Conservation (phyloP, 2,888 invertebrate genomes). For the Drosophila percnosoma region DNA sequence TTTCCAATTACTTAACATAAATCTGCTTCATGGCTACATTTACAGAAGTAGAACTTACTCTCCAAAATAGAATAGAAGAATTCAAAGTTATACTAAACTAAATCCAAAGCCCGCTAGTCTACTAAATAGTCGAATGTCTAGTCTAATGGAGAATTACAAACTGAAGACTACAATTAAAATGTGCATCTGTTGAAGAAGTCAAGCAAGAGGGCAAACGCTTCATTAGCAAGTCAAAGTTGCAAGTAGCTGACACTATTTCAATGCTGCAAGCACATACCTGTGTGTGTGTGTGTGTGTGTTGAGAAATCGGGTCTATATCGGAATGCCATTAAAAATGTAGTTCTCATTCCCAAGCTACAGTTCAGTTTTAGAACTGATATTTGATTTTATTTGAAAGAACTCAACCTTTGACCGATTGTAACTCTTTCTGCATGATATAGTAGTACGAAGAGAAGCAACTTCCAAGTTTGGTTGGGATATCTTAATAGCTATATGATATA, state of each 20-base stretch:
- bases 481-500: not conserved
- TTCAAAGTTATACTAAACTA: not conserved
- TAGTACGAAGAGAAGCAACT: not conserved
- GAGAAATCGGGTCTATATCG: not conserved
- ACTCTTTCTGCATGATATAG: not conserved
- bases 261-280: not conserved
- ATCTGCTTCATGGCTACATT: not conserved
- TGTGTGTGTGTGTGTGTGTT: not conserved
- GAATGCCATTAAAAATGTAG: not conserved
- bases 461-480: not conserved
- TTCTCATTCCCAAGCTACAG: not conserved
- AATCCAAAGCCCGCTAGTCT: not conserved
- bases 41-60: not conserved
- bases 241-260: slow-evolving; percentile 26
- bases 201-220: slow-evolving; percentile 32
- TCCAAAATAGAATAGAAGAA: not conserved
- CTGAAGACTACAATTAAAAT: slow-evolving; percentile 3
- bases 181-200: slow-evolving; percentile 13
- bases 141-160: slow-evolving; percentile 9
- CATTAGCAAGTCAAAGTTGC: slow-evolving; percentile 54
- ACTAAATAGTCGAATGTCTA: not conserved
- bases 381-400: not conserved
- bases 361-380: not conserved
- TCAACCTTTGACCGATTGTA: not conserved
- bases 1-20: not conserved